These are phyloP conservation scores for Macrotus californicus DNA, from an alignment of 2,113 vertebrate species.

Conservation along the genomic window DNA sequence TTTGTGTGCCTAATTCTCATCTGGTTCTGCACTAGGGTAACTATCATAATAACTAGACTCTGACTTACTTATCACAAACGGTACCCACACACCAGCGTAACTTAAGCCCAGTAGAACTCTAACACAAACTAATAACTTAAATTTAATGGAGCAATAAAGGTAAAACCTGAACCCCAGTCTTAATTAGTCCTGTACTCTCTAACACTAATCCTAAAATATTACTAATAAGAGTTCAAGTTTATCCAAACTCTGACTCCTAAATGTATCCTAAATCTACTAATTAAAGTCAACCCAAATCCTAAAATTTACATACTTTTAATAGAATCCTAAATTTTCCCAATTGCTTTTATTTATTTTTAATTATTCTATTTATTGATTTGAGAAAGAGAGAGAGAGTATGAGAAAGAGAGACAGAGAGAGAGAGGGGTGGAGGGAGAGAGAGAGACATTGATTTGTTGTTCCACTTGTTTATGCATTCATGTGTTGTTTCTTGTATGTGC, in stretches of 20 bases:
- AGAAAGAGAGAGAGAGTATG: no score
- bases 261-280: neutral
- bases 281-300: neutral
- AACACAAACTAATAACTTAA: neutral
- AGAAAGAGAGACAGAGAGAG: no score
- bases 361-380: no score
- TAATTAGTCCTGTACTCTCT: neutral
- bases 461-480: neutral
- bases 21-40: neutral
- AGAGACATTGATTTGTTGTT: no score
- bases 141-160: neutral
- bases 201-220: neutral
- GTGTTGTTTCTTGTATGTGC: neutral
- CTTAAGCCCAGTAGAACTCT: neutral
- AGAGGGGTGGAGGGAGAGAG: no score
- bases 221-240: constrained; percentile 15
- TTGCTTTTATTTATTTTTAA: neutral
- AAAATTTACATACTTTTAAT: neutral
- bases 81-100: neutral
- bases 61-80: neutral
- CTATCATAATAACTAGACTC: neutral
- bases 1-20: neutral
- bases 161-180: neutral
- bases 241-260: neutral
- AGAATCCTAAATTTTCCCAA: neutral